Percentiles rank a stretch among this genome's conserved stretches.
Evolutionary conservation across 2,888 invertebrate genomes (phyloP).

Genomic region (Epistrophe grossulariae): DNA sequence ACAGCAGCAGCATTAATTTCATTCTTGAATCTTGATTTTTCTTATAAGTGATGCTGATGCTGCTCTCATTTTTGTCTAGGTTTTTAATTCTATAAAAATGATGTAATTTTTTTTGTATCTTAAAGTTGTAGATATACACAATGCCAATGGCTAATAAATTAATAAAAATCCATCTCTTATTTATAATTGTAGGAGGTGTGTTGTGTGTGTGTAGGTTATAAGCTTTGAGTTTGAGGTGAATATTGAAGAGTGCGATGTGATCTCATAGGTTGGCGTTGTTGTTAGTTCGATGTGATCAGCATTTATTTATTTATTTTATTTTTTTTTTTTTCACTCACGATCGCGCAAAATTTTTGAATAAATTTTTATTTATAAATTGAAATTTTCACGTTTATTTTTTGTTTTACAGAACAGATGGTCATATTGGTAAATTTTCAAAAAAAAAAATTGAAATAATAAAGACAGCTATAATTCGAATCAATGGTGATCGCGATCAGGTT

Average conservation of each 20-base stretch:
- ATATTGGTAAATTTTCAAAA: background rate
- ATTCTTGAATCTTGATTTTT: conserved; percentile 11
- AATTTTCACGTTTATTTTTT: conserved; percentile 30
- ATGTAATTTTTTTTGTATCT: conserved; percentile 59
- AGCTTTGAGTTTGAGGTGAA: conserved; percentile 26
- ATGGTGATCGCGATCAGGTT: conserved; percentile 10
- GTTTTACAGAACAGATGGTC: conserved; percentile 63
- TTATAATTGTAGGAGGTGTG: conserved; percentile 48
- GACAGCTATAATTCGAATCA: conserved; percentile 21
- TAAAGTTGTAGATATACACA: conserved; percentile 13
- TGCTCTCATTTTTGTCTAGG: conserved; percentile 39
- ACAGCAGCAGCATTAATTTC: background rate
- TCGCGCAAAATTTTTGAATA: conserved; percentile 63
- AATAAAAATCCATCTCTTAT: conserved; percentile 32
- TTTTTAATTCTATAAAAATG: conserved; percentile 41
- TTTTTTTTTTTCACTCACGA: conserved; percentile 41
- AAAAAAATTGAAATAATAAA: conserved; percentile 4
- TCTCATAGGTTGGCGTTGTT: conserved; percentile 52
- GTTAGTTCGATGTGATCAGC: conserved; percentile 33
- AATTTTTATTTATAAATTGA: conserved; percentile 14
- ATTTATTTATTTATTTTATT: conserved; percentile 14
- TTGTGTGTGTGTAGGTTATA: conserved; percentile 39
- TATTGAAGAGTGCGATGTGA: conserved; percentile 46
- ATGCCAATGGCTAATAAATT: conserved; percentile 65
- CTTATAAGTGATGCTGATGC: background rate